Evolutionary conservation across 2,113 vertebrate species (phyloP), one percentile per base, ranked within the genome.

Genomic region (Alexandromys fortis): DNA sequence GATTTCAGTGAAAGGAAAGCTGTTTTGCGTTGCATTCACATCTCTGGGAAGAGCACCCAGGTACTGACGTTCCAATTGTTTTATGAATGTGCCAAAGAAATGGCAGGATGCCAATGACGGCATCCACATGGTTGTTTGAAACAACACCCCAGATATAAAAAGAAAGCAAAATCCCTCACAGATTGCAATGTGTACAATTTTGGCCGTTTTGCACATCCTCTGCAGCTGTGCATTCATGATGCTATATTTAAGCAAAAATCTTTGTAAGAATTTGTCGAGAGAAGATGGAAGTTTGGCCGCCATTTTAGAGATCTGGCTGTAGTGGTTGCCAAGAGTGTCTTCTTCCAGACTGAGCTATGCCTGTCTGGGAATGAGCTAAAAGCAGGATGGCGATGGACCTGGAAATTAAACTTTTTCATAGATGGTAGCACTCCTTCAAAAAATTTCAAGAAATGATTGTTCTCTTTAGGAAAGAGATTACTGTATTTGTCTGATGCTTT

Each of bases 201-300:
- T 75, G 94, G 90, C 97, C 86, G 47, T 81, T 97, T 95, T 92
- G 89, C 61, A 96, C 96, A 95, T 96, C 94, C 86, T 94, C 93
- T 96, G 97, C 97, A 98, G 97, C 97, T 98, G 97, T 95, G 95
- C 90, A 92, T 97, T 97, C 94, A 87, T 79, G 96, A 96, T 95
- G 68, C 92, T 98, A 97, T 96, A 96, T 96, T 97, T 97, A 97
- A 97, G 96, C 90, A 97, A 95, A 96, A 97, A 91, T 97, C 94
- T 90, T 77, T 78, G 70, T 87, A 92, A 87, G 92, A 97, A 94
- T 96, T 78, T 89, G 19, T 92, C 35, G 93, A 86, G 9, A 55
- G 49, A 70, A 95, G 88, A 88, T 86, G 58, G 72, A 58, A 93
- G 55, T 17, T 94, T 86, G 86, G 90, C 4, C 12, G 78, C 94